Evolutionary conservation across 2,113 vertebrate species (phyloP).

Genomic region (Scomber colias): DNA sequence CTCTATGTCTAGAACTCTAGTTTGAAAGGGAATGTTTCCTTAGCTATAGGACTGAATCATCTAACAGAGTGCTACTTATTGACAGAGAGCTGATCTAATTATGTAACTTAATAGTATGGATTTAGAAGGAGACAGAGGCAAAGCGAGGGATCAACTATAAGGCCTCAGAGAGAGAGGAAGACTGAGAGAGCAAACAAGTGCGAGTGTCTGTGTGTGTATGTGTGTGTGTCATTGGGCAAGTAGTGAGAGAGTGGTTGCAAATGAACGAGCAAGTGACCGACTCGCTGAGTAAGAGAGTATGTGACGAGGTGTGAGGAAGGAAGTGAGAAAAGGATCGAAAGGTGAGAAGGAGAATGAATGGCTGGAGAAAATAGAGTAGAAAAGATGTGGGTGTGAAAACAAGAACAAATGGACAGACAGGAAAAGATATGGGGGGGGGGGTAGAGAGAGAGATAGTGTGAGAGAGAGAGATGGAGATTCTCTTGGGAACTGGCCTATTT

Average conservation of each 20-base stretch:
- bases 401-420: slow-evolving; percentile 47
- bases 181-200: slow-evolving; percentile 6
- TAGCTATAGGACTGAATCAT: neutral
- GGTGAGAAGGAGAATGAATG: slow-evolving; percentile 52
- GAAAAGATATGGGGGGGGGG: slow-evolving; percentile 9
- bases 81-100: slow-evolving; percentile 53
- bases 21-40: slow-evolving; percentile 3
- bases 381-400: slow-evolving; percentile 47
- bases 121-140: slow-evolving; percentile 18
- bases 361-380: slow-evolving; percentile 30
- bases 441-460: neutral
- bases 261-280: slow-evolving; percentile 27
- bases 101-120: slow-evolving; percentile 54
- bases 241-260: slow-evolving; percentile 28
- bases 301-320: slow-evolving; percentile 49
- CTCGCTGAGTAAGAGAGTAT: slow-evolving; percentile 30
- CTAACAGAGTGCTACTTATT: slow-evolving; percentile 43
- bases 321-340: slow-evolving; percentile 51
- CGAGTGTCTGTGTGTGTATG: neutral
- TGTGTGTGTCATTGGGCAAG: slow-evolving; percentile 5
- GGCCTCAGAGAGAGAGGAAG: neutral
- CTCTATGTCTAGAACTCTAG: too few species aligned
- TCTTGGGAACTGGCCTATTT: slow-evolving; percentile 74
- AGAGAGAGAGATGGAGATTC: slow-evolving; percentile 29
- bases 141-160: slow-evolving; percentile 14